Percentiles rank a stretch among this genome's conserved stretches.
phyloP scores from a whole-genome alignment of 2,888 invertebrate species.

The Patella depressa region DNA sequence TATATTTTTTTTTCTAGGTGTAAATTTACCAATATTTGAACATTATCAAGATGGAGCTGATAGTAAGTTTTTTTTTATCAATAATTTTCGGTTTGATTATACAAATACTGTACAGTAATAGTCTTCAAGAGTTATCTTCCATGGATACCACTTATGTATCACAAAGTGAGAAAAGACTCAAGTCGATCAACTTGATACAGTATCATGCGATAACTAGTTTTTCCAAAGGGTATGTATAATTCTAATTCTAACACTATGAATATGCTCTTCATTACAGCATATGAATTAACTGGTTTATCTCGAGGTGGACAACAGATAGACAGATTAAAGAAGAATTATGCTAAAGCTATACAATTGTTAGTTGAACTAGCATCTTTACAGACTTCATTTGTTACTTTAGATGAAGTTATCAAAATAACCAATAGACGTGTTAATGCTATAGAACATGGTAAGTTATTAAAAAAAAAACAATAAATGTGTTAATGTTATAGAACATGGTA shows the following conservation, averaged over 20 bases:
- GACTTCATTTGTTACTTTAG: slow-evolving; percentile 97
- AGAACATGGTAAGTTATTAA: slow-evolving; percentile 84
- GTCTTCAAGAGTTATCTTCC: no score
- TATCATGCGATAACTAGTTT: no score
- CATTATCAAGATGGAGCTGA: slow-evolving; percentile 95
- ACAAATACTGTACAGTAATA: no score
- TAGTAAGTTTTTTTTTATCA: slow-evolving; percentile 72
- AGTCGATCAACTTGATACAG: no score
- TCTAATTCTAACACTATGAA: neutral
- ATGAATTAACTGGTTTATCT: slow-evolving; percentile 95
- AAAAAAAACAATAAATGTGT: no score
- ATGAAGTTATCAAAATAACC: slow-evolving; percentile 98
- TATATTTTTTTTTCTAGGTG: slow-evolving; percentile 77
- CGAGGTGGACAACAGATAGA: slow-evolving; percentile 97
- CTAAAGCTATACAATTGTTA: slow-evolving; percentile 91
- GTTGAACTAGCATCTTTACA: slow-evolving; percentile 98
- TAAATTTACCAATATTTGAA: slow-evolving; percentile 95
- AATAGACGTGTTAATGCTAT: slow-evolving; percentile 99
- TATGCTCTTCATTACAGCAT: slow-evolving; percentile 73
- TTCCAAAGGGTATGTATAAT: neutral
- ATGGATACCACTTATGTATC: no score
- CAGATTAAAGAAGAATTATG: slow-evolving; percentile 97
- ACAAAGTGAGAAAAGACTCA: no score
- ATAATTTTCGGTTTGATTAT: no score
- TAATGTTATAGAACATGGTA: slow-evolving; percentile 98